phyloP scores from a whole-genome alignment of 1,140 invertebrate species.

The Anastrepha obliqua region DNA sequence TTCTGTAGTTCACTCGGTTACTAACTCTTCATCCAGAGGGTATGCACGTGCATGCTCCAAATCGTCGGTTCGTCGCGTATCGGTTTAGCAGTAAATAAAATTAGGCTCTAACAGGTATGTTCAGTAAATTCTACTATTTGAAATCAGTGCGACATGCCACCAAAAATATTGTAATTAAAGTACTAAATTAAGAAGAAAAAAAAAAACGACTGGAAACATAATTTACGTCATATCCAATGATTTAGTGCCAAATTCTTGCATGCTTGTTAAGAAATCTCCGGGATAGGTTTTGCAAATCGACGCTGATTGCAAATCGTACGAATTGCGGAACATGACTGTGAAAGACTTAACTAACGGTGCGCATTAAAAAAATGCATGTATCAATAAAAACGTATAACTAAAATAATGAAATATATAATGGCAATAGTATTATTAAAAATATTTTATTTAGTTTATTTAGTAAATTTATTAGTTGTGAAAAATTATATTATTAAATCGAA shows the following conservation, averaged over 20 bases:
- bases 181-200: no score
- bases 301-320: no score
- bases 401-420: not conserved
- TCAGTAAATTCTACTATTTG: no score
- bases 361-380: slow-evolving; percentile 15
- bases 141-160: no score
- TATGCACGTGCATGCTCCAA: slow-evolving; percentile 57
- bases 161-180: no score
- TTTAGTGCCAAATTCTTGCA: no score
- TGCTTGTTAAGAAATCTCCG: no score
- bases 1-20: slow-evolving; percentile 61
- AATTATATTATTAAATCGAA: slow-evolving; percentile 28
- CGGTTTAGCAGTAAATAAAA: slow-evolving; percentile 4
- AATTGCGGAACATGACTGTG: no score
- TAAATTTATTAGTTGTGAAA: not conserved
- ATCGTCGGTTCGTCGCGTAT: slow-evolving; percentile 55
- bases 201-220: no score
- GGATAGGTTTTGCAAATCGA: no score
- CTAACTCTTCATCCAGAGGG: not conserved
- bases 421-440: slow-evolving; percentile 50
- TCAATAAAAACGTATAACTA: not conserved
- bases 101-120: not conserved
- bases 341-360: slow-evolving; percentile 21
- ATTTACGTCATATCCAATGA: no score
- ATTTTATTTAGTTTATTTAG: slow-evolving; percentile 36